A percentile compares a stretch with the other conserved stretches of the same genome.
Evolutionary conservation across 2,797 vertebrate genomes (phyloP).

Genomic region (Arnoldichthys spilopterus): DNA sequence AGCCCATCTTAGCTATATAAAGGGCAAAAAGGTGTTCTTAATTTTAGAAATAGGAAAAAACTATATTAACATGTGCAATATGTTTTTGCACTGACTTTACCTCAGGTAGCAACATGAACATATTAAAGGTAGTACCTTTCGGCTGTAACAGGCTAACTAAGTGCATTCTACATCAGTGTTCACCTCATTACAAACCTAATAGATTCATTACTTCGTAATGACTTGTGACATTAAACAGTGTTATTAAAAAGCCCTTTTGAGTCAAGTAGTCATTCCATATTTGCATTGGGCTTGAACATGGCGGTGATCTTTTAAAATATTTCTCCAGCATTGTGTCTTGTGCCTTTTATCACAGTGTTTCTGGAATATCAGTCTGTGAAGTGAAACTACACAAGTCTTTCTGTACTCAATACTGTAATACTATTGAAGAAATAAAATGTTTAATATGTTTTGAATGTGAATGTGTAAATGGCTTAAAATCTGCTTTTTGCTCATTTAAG

Average conservation of each 20-base stretch:
- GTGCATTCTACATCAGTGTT: background rate
- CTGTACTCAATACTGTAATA: background rate
- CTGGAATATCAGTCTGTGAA: background rate
- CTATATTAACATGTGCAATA: too few species aligned
- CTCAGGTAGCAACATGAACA: background rate
- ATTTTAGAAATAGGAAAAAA: too few species aligned
- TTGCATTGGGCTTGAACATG: background rate
- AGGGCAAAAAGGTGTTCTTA: too few species aligned
- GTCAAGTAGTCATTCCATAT: background rate
- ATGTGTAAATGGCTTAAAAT: background rate
- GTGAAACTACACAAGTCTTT: background rate
- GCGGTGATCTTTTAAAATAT: background rate
- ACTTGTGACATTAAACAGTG: background rate
- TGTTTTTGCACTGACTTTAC: too few species aligned
- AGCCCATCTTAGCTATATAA: too few species aligned
- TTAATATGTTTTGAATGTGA: background rate
- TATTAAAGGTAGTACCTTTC: background rate
- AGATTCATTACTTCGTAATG: too few species aligned
- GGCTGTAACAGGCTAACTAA: background rate
- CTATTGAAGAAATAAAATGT: background rate
- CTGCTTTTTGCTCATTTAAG: background rate
- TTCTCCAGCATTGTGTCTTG: background rate
- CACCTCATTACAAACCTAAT: background rate
- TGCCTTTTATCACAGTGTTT: background rate
- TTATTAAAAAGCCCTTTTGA: background rate